Percentiles rank a stretch among this genome's conserved stretches.
Conservation (phyloP, 2,888 invertebrate genomes). For the Euzophera pinguis region DNA sequence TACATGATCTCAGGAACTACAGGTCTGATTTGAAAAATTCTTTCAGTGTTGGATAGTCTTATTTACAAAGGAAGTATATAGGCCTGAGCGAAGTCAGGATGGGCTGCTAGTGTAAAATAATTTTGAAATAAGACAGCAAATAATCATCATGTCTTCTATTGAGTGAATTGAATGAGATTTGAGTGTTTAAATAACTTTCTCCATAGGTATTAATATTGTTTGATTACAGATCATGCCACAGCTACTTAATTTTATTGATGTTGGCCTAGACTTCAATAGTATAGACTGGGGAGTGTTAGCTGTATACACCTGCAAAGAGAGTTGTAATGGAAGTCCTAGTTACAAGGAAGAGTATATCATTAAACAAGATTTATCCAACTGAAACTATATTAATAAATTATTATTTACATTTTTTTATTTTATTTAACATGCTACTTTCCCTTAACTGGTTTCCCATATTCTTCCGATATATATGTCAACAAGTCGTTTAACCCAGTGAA, state of each 20-base stretch:
- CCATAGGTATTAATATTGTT: not conserved
- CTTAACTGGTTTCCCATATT: conserved; percentile 60
- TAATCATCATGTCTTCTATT: too few relatives aligned
- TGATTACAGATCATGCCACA: conserved; percentile 89
- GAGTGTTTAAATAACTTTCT: too few relatives aligned
- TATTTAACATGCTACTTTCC: conserved; percentile 26
- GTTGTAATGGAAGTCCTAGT: conserved; percentile 82
- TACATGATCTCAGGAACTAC: too few relatives aligned
- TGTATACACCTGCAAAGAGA: conserved; percentile 91
- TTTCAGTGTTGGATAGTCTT: too few relatives aligned
- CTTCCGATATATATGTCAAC: conserved; percentile 86
- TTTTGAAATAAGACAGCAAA: too few relatives aligned
- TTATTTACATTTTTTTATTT: conserved; percentile 13
- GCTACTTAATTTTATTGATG: conserved; percentile 83
- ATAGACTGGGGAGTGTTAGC: conserved; percentile 95
- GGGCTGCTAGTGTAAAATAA: too few relatives aligned
- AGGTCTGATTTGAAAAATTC: too few relatives aligned
- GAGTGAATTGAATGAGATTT: too few relatives aligned
- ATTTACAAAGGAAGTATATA: too few relatives aligned
- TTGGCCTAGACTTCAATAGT: conserved; percentile 79
- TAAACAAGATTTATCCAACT: conserved; percentile 88
- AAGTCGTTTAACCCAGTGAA: conserved; percentile 92
- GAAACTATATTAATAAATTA: conserved; percentile 24
- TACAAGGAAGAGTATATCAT: conserved; percentile 90
- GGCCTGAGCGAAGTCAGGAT: too few relatives aligned